Evolutionary conservation across 2,113 vertebrate genomes (phyloP).

Genomic region (Axis porcinus): DNA sequence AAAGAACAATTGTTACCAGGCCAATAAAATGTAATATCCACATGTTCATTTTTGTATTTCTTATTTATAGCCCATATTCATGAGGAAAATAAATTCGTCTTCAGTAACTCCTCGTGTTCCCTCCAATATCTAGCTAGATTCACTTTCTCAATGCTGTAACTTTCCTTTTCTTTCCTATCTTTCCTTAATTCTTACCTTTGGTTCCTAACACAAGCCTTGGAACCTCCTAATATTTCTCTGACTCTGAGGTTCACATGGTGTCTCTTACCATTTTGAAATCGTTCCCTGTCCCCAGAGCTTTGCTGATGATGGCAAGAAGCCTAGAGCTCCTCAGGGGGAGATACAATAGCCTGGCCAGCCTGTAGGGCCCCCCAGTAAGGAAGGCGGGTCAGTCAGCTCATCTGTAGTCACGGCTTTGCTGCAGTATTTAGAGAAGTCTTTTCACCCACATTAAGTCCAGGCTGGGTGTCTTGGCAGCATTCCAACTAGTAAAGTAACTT

Average conservation of each 20-base stretch:
- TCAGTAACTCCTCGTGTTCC: not conserved
- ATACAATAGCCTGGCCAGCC: rapidly evolving
- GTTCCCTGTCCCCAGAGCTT: not conserved
- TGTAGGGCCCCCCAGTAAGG: not conserved
- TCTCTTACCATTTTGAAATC: not conserved
- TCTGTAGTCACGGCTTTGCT: not conserved
- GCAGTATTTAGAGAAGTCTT: not conserved
- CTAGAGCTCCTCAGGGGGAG: not conserved
- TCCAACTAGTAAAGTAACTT: not conserved
- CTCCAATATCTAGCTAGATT: not conserved
- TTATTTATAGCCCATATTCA: not conserved
- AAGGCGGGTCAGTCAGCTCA: not conserved
- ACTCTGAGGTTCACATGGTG: not conserved
- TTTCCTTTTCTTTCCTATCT: not conserved
- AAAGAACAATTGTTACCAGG: not conserved
- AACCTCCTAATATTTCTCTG: not conserved
- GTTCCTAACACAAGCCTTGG: not conserved
- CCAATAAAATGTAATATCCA: not conserved
- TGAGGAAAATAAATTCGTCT: not conserved
- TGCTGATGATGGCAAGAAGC: not conserved
- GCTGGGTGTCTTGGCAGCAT: not conserved
- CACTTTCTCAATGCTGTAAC: not conserved
- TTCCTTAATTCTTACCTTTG: not conserved
- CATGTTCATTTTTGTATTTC: not conserved
- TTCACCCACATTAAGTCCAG: not conserved